phyloP scores from a whole-genome alignment of 1,140 invertebrate genomes.

The Calosoma granatense region DNA sequence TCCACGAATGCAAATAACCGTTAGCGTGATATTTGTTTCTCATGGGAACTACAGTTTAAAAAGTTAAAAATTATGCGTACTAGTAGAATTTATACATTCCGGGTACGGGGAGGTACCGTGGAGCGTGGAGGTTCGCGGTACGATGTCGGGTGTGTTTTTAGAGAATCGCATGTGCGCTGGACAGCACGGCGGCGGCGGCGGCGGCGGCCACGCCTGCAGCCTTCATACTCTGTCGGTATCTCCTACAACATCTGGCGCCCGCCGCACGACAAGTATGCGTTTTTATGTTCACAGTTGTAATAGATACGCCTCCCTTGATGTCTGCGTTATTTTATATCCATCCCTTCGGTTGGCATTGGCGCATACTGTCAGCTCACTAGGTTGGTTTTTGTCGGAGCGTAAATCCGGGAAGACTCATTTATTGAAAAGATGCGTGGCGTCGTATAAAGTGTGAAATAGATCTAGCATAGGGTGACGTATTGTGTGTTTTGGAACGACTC shows the following conservation, averaged over 20 bases:
- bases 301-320: conserved; percentile 4
- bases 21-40: too few relatives aligned
- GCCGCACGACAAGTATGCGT: conserved; percentile 2
- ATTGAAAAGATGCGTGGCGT: background rate
- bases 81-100: too few relatives aligned
- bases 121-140: too few relatives aligned
- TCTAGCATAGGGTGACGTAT: background rate
- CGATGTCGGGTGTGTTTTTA: too few relatives aligned
- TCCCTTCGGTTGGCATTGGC: background rate
- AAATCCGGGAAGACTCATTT: conserved; percentile 3
- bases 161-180: background rate
- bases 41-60: too few relatives aligned
- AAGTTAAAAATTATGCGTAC: too few relatives aligned
- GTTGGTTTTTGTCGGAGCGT: background rate
- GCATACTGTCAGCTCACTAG: background rate
- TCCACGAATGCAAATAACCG: too few relatives aligned
- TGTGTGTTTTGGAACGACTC: too few relatives aligned
- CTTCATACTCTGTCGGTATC: conserved; percentile 1
- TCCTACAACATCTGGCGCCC: background rate
- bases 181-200: too few relatives aligned
- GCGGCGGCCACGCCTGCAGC: background rate
- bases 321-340: conserved; percentile 4
- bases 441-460: background rate
- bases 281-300: background rate
- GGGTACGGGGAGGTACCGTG: too few relatives aligned